Percentiles rank a stretch among this genome's conserved stretches.
phyloP scores from a whole-genome alignment of 2,113 vertebrate genomes.

The Paramormyrops kingsleyae region DNA sequence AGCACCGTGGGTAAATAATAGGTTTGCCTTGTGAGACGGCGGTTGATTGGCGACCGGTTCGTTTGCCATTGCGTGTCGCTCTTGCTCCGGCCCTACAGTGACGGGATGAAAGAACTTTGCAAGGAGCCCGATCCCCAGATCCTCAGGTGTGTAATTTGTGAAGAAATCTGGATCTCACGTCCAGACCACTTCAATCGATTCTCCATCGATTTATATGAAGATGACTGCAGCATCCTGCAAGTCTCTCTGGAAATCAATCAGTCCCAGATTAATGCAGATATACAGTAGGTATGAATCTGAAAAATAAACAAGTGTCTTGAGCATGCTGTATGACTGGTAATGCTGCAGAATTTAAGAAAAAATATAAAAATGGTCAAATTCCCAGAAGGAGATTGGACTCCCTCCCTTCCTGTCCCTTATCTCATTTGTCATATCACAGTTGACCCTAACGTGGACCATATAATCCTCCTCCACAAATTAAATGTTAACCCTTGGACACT shows the following conservation, averaged over 20 bases:
- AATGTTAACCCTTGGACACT: conserved; percentile 4
- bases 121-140: neutral
- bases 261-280: neutral
- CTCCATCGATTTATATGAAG: neutral
- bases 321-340: neutral
- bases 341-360: neutral
- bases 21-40: neutral
- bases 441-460: neutral
- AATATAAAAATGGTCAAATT: neutral
- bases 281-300: neutral
- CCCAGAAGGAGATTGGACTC: neutral
- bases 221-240: neutral
- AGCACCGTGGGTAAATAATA: neutral
- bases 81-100: neutral
- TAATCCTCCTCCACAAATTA: neutral
- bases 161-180: neutral
- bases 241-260: neutral
- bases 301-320: neutral
- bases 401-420: neutral
- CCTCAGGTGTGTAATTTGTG: neutral
- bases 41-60: neutral
- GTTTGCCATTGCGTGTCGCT: neutral
- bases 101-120: neutral
- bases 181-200: neutral
- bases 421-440: neutral